A percentile compares a stretch with the other conserved stretches of the same genome.
phyloP scores from a whole-genome alignment of 2,888 invertebrate genomes.

The Hoplodrina blanda region DNA sequence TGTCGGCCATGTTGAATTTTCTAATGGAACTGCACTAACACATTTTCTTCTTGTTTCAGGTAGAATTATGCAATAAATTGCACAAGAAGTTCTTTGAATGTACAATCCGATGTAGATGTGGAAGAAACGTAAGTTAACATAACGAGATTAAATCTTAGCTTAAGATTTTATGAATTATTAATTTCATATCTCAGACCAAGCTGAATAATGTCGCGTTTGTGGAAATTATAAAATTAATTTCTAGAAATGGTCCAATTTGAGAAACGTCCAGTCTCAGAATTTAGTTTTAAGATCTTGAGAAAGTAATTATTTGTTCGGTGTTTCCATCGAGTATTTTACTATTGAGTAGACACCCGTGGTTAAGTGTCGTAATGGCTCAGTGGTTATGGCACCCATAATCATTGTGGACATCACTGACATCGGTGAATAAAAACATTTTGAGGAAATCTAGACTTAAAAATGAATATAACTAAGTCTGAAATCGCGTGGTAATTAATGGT shows the following conservation, averaged over 20 bases:
- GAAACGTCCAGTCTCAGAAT: conserved; percentile 25
- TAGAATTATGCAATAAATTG: conserved; percentile 90
- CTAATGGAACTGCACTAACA: conserved; percentile 82
- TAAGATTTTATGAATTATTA: conserved; percentile 67
- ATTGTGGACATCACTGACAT: too few species aligned
- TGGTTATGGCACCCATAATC: too few species aligned
- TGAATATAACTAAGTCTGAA: too few species aligned
- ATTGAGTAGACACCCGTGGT: background rate
- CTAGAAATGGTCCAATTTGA: conserved; percentile 53
- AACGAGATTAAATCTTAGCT: conserved; percentile 75
- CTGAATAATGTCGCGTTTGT: conserved; percentile 60
- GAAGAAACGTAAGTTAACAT: conserved; percentile 86
- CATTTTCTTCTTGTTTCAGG: conserved; percentile 90
- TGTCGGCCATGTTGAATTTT: conserved; percentile 38
- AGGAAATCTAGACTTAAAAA: too few species aligned
- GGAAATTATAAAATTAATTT: conserved; percentile 58
- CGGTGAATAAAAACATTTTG: too few species aligned
- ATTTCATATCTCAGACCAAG: conserved; percentile 56
- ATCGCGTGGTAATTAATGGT: too few species aligned
- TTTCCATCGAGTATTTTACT: background rate
- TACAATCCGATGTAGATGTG: conserved; percentile 77
- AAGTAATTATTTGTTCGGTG: conserved; percentile 35
- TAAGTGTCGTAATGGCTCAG: too few species aligned
- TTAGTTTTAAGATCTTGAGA: conserved; percentile 38
- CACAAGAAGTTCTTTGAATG: conserved; percentile 86